Evolutionary conservation across 2,888 invertebrate genomes (phyloP).

Genomic region (Adelphocoris suturalis): DNA sequence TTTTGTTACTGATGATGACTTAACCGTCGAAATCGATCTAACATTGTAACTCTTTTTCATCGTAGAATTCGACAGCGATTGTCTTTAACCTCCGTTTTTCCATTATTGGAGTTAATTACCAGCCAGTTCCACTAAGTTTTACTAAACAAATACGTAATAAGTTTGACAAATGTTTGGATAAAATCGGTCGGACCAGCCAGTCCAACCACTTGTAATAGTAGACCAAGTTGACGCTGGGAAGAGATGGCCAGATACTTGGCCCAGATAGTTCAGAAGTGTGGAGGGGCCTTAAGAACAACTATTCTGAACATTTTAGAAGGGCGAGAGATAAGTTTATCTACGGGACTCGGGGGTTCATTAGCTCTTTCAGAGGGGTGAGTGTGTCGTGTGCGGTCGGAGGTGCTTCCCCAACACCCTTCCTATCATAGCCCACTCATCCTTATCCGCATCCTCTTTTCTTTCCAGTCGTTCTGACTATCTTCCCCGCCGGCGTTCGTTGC

Average conservation of each 20-base stretch:
- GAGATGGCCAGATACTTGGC: slow-evolving; percentile 23
- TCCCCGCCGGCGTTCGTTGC: background rate
- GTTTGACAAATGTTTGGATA: background rate
- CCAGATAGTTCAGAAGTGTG: slow-evolving; percentile 34
- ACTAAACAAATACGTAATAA: too few relatives aligned
- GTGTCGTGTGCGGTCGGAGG: slow-evolving; percentile 29
- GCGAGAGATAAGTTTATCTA: slow-evolving; percentile 44
- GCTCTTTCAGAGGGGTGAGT: slow-evolving; percentile 46
- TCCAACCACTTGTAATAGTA: background rate
- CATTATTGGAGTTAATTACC: too few relatives aligned
- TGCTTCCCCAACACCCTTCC: background rate
- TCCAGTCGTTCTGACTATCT: slow-evolving; percentile 4
- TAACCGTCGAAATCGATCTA: too few relatives aligned
- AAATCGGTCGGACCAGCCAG: background rate
- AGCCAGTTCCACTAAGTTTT: too few relatives aligned
- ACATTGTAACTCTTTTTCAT: too few relatives aligned
- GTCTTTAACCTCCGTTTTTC: too few relatives aligned
- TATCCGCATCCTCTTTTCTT: slow-evolving; percentile 36
- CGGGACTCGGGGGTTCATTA: slow-evolving; percentile 33
- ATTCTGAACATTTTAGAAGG: slow-evolving; percentile 43
- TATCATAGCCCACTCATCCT: slow-evolving; percentile 1
- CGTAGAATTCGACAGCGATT: too few relatives aligned
- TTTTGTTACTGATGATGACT: too few relatives aligned
- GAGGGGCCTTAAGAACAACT: slow-evolving; percentile 41
- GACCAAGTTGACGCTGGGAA: slow-evolving; percentile 25